phyloP scores from a whole-genome alignment of 2,888 invertebrate genomes.

The Cataglyphis livida region DNA sequence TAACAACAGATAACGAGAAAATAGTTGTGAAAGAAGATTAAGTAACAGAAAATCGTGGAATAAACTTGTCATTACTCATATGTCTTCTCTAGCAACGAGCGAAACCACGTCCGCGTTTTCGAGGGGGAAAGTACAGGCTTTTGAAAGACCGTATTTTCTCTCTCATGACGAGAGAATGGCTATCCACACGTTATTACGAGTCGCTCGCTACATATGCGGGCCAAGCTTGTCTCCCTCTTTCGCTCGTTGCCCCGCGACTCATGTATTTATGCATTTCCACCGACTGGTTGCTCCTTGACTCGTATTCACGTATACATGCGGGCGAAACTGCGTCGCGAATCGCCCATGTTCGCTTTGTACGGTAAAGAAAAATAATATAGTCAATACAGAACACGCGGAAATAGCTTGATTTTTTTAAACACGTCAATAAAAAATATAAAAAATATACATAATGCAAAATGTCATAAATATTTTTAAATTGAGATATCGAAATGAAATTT shows the following conservation, averaged over 20 bases:
- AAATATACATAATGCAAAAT: background rate
- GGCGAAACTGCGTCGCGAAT: constrained; percentile 15
- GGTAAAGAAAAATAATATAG: constrained; percentile 27
- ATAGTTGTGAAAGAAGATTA: constrained; percentile 11
- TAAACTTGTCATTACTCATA: constrained; percentile 58
- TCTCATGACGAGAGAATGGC: constrained; percentile 67
- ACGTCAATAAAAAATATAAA: background rate
- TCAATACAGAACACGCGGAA: background rate
- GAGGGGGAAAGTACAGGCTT: constrained; percentile 68
- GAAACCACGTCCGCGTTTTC: constrained; percentile 61
- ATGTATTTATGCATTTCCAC: constrained; percentile 85
- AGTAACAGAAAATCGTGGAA: constrained; percentile 36
- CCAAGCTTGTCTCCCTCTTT: constrained; percentile 77
- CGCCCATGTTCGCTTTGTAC: constrained; percentile 27
- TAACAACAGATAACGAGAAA: background rate
- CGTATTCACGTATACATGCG: constrained; percentile 48
- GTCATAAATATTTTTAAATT: background rate
- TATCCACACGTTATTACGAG: constrained; percentile 81
- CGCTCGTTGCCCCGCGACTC: constrained; percentile 77
- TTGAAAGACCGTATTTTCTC: constrained; percentile 78
- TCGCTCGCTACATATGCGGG: constrained; percentile 79
- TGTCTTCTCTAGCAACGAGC: constrained; percentile 51
- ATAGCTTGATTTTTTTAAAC: background rate
- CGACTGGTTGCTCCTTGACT: constrained; percentile 68
- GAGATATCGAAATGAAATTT: constrained; percentile 12